Percentiles rank a stretch among this genome's conserved stretches.
These are phyloP conservation scores for Amblyjoppa proteus DNA, from an alignment of 2,888 invertebrate genomes.

Conservation along the genomic window DNA sequence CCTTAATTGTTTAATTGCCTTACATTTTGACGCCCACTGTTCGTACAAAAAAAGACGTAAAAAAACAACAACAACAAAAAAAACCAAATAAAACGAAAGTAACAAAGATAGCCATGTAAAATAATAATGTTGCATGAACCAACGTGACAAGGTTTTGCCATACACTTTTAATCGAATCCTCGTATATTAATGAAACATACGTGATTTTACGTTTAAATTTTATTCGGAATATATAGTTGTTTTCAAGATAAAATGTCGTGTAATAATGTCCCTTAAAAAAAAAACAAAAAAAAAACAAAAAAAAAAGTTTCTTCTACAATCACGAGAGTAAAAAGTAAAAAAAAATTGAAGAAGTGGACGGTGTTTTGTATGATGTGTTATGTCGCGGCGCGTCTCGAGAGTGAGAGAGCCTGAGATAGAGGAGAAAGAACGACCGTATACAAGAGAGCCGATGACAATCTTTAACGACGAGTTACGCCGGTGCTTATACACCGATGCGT, in stretches of 20 bases:
- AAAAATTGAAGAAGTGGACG: conserved; percentile 24
- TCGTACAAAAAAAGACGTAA: conserved; percentile 5
- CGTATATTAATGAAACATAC: conserved; percentile 29
- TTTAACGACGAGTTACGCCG: conserved; percentile 62
- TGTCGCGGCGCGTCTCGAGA: conserved; percentile 31
- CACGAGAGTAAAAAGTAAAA: conserved; percentile 16
- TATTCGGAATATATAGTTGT: conserved; percentile 35
- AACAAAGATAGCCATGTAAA: conserved; percentile 25
- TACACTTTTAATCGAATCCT: conserved; percentile 34
- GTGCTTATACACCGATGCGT: conserved; percentile 35
- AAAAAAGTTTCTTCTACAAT: conserved; percentile 15
- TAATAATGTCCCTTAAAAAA: conserved; percentile 13
- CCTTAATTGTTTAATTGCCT: conserved; percentile 9
- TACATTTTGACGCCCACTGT: conserved; percentile 15
- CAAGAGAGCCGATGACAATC: conserved; percentile 69
- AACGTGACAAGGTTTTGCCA: conserved; percentile 36
- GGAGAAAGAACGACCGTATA: conserved; percentile 35
- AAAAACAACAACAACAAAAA: neutral
- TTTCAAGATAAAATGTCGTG: conserved; percentile 22
- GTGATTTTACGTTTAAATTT: conserved; percentile 20
- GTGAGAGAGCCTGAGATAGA: conserved; percentile 25
- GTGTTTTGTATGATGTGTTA: conserved; percentile 25
- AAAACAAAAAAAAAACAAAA: conserved; percentile 2
- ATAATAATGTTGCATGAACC: conserved; percentile 30
- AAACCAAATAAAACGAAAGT: neutral